These are phyloP conservation scores for Grallaria varia DNA, from an alignment of 2,113 vertebrate genomes.

Conservation along the genomic window DNA sequence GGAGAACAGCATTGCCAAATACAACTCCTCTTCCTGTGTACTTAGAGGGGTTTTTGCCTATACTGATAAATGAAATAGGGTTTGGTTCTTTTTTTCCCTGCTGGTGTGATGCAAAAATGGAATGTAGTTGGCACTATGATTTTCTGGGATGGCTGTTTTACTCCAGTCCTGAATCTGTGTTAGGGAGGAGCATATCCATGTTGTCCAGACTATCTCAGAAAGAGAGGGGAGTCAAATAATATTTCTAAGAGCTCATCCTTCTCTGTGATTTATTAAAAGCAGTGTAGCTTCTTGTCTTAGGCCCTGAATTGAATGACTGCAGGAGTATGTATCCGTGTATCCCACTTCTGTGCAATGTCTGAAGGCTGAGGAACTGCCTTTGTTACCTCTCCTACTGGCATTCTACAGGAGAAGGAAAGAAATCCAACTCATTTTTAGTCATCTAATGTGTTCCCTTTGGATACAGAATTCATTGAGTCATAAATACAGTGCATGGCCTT, in stretches of 20 bases:
- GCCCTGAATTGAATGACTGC: not conserved
- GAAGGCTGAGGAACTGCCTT: not conserved
- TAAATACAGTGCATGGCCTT: not conserved
- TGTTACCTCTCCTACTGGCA: not conserved
- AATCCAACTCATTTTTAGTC: not conserved
- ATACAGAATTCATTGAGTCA: not conserved
- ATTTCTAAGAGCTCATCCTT: not conserved
- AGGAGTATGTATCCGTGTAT: not conserved
- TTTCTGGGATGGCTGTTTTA: not conserved
- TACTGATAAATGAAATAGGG: not conserved
- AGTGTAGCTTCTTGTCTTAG: not conserved
- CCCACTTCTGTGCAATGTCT: not conserved
- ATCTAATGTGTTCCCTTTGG: not conserved
- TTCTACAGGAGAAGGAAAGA: not conserved
- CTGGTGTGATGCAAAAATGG: fast-evolving
- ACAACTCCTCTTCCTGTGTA: not conserved
- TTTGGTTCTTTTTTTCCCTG: not conserved
- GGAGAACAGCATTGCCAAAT: not conserved
- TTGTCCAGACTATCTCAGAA: not conserved
- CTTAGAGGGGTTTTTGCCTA: not conserved
- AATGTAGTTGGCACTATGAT: not conserved
- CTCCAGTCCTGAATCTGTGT: fast-evolving
- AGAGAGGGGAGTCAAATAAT: not conserved
- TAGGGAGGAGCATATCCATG: not conserved
- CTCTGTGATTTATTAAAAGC: not conserved